A percentile compares a stretch with the other conserved stretches of the same genome.
phyloP scores from a whole-genome alignment of 2,888 invertebrate species.

The Drosophila ustulata region DNA sequence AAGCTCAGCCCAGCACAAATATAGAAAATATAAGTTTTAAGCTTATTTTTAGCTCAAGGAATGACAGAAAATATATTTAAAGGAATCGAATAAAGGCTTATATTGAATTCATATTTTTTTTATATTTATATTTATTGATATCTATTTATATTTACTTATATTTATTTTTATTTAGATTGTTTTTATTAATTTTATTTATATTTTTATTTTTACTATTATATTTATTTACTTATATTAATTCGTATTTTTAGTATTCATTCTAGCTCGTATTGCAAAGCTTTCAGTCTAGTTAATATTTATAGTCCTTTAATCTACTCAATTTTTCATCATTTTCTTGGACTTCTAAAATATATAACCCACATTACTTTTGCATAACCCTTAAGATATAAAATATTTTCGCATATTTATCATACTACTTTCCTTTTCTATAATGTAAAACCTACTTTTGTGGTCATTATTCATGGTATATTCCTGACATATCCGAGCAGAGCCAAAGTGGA shows the following conservation, averaged over 20 bases:
- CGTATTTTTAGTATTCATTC: not conserved
- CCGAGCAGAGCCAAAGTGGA: constrained; percentile 11
- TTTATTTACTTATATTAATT: too few species aligned
- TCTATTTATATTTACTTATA: too few species aligned
- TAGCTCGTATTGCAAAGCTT: too few species aligned
- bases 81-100: too few species aligned
- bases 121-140: too few species aligned
- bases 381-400: not conserved
- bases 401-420: constrained; percentile 3
- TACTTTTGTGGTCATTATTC: constrained; percentile 34
- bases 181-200: too few species aligned
- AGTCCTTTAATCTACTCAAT: too few species aligned
- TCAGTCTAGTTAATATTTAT: too few species aligned
- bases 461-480: not conserved
- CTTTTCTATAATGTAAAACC: constrained; percentile 17
- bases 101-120: too few species aligned
- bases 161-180: too few species aligned
- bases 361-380: not conserved
- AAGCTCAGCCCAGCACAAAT: not conserved
- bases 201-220: too few species aligned
- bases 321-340: too few species aligned
- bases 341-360: not conserved
- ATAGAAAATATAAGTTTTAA: not conserved
- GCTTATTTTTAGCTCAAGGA: not conserved
- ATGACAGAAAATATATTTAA: not conserved